Percentiles rank a stretch among this genome's conserved stretches.
phyloP scores from a whole-genome alignment of 2,113 vertebrate species.

The Psittacara wagleri region DNA sequence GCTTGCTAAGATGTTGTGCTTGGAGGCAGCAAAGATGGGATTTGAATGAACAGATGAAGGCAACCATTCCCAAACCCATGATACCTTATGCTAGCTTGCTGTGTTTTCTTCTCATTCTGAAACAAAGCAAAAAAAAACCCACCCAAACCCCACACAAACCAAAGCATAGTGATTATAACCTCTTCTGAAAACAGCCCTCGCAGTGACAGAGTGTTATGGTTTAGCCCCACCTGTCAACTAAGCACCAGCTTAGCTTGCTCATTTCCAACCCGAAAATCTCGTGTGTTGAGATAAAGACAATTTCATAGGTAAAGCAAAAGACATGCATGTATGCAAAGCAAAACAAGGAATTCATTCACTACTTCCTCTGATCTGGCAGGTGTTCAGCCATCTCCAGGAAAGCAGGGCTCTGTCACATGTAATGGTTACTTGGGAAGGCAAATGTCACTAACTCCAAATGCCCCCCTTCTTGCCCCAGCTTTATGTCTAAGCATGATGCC shows the following conservation, averaged over 20 bases:
- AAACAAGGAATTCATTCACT: background rate
- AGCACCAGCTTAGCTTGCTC: background rate
- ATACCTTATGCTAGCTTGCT: background rate
- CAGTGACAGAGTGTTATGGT: background rate
- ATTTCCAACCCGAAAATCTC: background rate
- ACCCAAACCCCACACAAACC: background rate
- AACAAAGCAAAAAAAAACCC: background rate
- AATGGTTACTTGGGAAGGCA: background rate
- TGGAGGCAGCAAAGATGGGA: background rate
- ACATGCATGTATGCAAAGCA: background rate
- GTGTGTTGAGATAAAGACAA: background rate
- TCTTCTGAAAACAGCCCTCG: background rate
- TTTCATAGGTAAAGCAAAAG: background rate
- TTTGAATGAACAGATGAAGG: background rate
- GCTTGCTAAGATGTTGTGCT: background rate
- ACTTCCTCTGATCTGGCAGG: background rate
- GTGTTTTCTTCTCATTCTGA: background rate
- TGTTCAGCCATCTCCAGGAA: background rate
- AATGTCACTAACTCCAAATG: background rate
- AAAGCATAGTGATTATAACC: background rate
- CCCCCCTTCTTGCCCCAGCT: background rate
- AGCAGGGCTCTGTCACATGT: background rate
- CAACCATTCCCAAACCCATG: background rate
- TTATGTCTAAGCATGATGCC: background rate
- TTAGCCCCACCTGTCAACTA: background rate